Percentiles rank a stretch among this genome's conserved stretches.
phyloP scores from a whole-genome alignment of 2,797 vertebrate species.

The Crotalus adamanteus region DNA sequence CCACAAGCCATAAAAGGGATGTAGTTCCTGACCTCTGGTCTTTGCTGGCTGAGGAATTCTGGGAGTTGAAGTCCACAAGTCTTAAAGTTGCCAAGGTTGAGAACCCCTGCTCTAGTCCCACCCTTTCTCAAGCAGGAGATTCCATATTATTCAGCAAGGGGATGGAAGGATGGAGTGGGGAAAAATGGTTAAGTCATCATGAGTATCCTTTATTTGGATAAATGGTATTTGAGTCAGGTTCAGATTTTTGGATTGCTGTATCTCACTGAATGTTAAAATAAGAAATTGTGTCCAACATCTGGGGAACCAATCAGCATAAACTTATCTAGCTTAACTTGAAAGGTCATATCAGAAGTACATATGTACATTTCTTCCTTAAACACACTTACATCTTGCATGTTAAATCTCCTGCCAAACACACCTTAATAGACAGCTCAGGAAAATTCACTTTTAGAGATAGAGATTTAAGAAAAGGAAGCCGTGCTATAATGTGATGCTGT shows the following conservation, averaged over 20 bases:
- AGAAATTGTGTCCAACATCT: constrained; percentile 50
- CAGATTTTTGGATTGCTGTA: not conserved
- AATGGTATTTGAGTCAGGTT: not conserved
- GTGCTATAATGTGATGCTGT: constrained; percentile 60
- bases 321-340: constrained; percentile 42
- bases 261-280: constrained; percentile 34
- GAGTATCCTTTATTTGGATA: not conserved
- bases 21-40: too few relatives aligned
- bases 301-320: constrained; percentile 36
- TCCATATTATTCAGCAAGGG: not conserved
- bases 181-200: not conserved
- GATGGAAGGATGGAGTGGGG: not conserved
- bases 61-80: too few relatives aligned
- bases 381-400: constrained; percentile 54
- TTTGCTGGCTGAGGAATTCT: too few relatives aligned
- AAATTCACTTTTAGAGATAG: constrained; percentile 59
- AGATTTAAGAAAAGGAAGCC: constrained; percentile 60
- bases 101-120: not conserved
- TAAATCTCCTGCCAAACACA: constrained; percentile 52
- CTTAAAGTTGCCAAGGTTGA: too few relatives aligned
- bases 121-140: not conserved
- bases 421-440: constrained; percentile 53
- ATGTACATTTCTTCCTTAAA: constrained; percentile 39
- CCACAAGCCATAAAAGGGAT: too few relatives aligned
- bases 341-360: constrained; percentile 47